Percentiles rank a stretch among this genome's conserved stretches.
These are phyloP conservation scores for Hiodon tergisus DNA, from an alignment of 2,113 vertebrate species.

Conservation along the genomic window DNA sequence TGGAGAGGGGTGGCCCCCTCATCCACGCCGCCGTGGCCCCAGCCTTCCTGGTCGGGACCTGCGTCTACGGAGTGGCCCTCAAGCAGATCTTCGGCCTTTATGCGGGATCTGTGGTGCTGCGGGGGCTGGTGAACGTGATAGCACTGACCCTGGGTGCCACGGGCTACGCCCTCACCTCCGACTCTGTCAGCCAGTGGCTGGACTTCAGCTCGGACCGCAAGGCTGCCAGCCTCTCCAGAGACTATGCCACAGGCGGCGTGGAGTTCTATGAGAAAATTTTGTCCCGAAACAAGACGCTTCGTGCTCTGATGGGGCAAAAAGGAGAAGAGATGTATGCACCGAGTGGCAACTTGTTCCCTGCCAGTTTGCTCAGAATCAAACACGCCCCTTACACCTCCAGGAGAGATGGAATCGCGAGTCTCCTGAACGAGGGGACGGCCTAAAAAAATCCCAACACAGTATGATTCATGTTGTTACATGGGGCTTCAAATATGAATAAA, in stretches of 20 bases:
- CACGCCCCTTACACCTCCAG: constrained; percentile 80
- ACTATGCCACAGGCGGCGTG: constrained; percentile 76
- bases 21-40: constrained; percentile 69
- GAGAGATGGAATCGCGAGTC: constrained; percentile 65
- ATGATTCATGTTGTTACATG: no score
- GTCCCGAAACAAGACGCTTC: constrained; percentile 70
- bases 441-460: constrained; percentile 23
- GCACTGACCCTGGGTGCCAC: constrained; percentile 60
- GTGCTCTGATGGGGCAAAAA: constrained; percentile 70
- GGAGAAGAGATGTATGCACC: constrained; percentile 75
- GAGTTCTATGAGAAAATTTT: constrained; percentile 91
- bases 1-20: constrained; percentile 61
- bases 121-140: constrained; percentile 59
- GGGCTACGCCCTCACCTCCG: constrained; percentile 63
- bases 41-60: constrained; percentile 68
- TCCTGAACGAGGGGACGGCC: constrained; percentile 56
- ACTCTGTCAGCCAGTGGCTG: constrained; percentile 67
- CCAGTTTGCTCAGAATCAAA: constrained; percentile 71
- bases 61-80: constrained; percentile 60
- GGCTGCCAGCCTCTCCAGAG: constrained; percentile 66
- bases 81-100: constrained; percentile 77
- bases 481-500: no score
- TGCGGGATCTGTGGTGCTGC: constrained; percentile 52
- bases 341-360: constrained; percentile 80
- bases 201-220: constrained; percentile 72